Evolutionary conservation across 2,888 invertebrate species (phyloP).

Genomic region (Cerastis rubricosa): DNA sequence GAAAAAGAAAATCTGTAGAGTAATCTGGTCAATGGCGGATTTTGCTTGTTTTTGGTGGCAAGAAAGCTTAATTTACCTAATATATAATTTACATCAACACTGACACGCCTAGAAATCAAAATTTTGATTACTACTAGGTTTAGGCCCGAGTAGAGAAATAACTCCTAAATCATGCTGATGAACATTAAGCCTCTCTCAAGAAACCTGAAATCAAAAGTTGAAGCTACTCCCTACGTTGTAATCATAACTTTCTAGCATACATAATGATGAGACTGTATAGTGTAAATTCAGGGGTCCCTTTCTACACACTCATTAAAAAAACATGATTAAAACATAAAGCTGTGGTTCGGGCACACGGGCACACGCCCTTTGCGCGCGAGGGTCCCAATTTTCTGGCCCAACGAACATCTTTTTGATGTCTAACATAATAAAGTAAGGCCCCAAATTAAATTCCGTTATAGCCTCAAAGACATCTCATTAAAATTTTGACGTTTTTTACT

Average conservation of each 20-base stretch:
- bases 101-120: background rate
- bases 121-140: background rate
- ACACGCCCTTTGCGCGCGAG: slow-evolving; percentile 40
- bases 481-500: slow-evolving; percentile 63
- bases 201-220: background rate
- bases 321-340: slow-evolving; percentile 58
- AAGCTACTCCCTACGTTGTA: slow-evolving; percentile 1
- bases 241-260: slow-evolving; percentile 23
- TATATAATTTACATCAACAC: no score
- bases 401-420: slow-evolving; percentile 72
- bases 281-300: slow-evolving; percentile 37
- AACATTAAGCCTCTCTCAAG: background rate
- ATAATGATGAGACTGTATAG: slow-evolving; percentile 18
- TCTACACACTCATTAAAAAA: slow-evolving; percentile 51
- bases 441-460: slow-evolving; percentile 69
- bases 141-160: background rate
- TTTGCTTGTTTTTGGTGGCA: background rate
- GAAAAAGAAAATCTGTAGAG: background rate
- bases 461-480: slow-evolving; percentile 68
- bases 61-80: background rate
- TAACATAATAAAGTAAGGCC: slow-evolving; percentile 68
- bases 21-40: background rate
- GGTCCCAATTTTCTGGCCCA: slow-evolving; percentile 73
- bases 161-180: background rate
- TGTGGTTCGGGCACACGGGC: slow-evolving; percentile 28